Evolutionary conservation across 2,888 invertebrate genomes (phyloP), one percentile per base, ranked within the genome.

Genomic region (Lottia gigantea): DNA sequence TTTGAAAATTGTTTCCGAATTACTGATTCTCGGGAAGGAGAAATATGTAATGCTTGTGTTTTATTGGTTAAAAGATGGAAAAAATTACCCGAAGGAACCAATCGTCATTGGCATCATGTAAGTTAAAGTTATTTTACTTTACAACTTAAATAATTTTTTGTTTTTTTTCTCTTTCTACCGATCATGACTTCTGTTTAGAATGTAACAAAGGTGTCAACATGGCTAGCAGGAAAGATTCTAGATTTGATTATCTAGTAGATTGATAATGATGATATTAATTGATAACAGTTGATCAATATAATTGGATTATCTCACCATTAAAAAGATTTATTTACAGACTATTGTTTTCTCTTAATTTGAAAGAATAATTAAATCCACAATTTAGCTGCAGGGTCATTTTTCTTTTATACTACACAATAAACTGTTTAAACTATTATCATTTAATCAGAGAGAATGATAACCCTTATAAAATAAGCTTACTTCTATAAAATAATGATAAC

Each of bases 11-110:
- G 95, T 87, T 95, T 95, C 88, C 74, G 81, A 85, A 90, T 94
- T 71, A 90, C 91, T 46, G 92, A 93, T 78, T 92, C 92, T 62
- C 91, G 95, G 45, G 92, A 92, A 73, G 95, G 95, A 14, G 95
- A 95, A 89, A 95, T 95, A 78, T 95, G 95, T 89, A 95, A 95
- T 89, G 95, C 95, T 1, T 95, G 95, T 86, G 95, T 95, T 2
- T 90, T 95, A 72, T 89, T 95, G 74, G 94, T 95, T 1, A 95
- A 95, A 86, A 89, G 95, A 74, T 95, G 93, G 92, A 85, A 85
- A 74, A 86, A 85, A 76, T 76, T 85, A 64, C 84, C 85, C 26
- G 73, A 77, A 55, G 85, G 84, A 64, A 84, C 85, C 67, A 84
- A 76, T 65, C 76, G 84, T 73, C 83, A 86, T 73, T 86, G 85